Percentiles rank a stretch among this genome's conserved stretches.
phyloP scores from a whole-genome alignment of 1,140 invertebrate genomes.

The Drosophila tani region DNA sequence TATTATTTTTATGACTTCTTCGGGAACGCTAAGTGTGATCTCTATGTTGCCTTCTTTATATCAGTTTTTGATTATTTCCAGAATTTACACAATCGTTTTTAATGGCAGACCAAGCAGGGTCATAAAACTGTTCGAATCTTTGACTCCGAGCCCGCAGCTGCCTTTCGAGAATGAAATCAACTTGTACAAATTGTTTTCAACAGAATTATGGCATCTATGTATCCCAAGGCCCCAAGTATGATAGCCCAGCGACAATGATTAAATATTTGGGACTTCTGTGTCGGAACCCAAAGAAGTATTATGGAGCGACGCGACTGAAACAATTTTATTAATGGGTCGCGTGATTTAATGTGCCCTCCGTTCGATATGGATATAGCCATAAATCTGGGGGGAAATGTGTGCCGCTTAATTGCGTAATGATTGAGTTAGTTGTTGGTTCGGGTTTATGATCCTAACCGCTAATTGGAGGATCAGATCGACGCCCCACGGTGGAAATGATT shows the following conservation, averaged over 20 bases:
- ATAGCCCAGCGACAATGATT: conserved; percentile 73
- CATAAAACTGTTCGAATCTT: conserved; percentile 57
- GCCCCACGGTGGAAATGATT: conserved; percentile 61
- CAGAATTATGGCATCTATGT: conserved; percentile 76
- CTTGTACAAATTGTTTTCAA: conserved; percentile 77
- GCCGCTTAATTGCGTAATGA: conserved; percentile 75
- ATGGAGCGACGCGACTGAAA: conserved; percentile 50
- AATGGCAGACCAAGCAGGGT: conserved; percentile 60
- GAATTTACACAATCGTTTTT: conserved; percentile 76
- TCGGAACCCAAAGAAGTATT: conserved; percentile 41
- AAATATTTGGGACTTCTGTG: conserved; percentile 76
- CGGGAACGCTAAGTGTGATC: conserved; percentile 54
- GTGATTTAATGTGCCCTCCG: conserved; percentile 72
- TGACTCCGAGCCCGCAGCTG: conserved; percentile 35
- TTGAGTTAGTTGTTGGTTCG: conserved; percentile 67
- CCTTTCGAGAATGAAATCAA: conserved; percentile 58
- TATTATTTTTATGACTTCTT: conserved; percentile 63
- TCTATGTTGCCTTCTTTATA: conserved; percentile 28
- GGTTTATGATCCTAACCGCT: conserved; percentile 67
- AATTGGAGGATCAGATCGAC: conserved; percentile 56
- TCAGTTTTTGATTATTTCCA: conserved; percentile 53
- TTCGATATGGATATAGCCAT: conserved; percentile 38
- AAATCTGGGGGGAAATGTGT: conserved; percentile 48
- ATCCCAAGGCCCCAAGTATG: conserved; percentile 31
- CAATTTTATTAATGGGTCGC: conserved; percentile 79